Evolutionary conservation across 2,888 invertebrate genomes (phyloP).

Genomic region (Metellina segmentata): DNA sequence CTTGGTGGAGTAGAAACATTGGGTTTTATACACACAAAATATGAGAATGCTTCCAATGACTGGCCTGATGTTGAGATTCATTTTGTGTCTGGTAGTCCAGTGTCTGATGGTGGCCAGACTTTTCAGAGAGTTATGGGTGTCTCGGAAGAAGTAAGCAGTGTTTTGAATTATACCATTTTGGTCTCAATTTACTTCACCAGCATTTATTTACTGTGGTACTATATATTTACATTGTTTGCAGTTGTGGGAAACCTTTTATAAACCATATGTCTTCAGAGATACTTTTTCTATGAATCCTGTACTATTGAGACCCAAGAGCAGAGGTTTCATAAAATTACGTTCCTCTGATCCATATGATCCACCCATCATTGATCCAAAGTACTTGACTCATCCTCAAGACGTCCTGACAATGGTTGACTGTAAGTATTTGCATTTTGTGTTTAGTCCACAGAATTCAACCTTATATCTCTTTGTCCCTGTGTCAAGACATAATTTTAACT

Average conservation of each 20-base stretch:
- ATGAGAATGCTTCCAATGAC: constrained; percentile 88
- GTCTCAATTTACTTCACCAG: neutral
- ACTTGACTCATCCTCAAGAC: constrained; percentile 90
- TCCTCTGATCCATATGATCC: constrained; percentile 89
- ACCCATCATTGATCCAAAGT: constrained; percentile 95
- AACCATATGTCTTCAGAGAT: constrained; percentile 77
- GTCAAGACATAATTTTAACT: no score
- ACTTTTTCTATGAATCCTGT: constrained; percentile 78
- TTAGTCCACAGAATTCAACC: no score
- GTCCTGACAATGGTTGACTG: constrained; percentile 90
- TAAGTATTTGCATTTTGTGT: constrained; percentile 64
- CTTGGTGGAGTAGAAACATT: constrained; percentile 93
- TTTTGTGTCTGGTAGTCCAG: constrained; percentile 90
- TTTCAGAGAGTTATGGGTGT: constrained; percentile 76
- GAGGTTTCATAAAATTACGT: constrained; percentile 77
- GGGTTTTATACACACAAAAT: constrained; percentile 94
- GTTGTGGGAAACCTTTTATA: constrained; percentile 78
- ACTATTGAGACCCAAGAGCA: constrained; percentile 77
- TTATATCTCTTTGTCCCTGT: no score
- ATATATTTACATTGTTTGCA: constrained; percentile 7
- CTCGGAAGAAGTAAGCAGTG: constrained; percentile 51
- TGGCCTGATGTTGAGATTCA: constrained; percentile 96
- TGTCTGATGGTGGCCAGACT: constrained; percentile 88
- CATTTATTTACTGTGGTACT: neutral
- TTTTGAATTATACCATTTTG: neutral